A percentile compares a stretch with the other conserved stretches of the same genome.
Conservation (phyloP, 2,888 invertebrate genomes). For the Hirtodrosophila alboralis region DNA sequence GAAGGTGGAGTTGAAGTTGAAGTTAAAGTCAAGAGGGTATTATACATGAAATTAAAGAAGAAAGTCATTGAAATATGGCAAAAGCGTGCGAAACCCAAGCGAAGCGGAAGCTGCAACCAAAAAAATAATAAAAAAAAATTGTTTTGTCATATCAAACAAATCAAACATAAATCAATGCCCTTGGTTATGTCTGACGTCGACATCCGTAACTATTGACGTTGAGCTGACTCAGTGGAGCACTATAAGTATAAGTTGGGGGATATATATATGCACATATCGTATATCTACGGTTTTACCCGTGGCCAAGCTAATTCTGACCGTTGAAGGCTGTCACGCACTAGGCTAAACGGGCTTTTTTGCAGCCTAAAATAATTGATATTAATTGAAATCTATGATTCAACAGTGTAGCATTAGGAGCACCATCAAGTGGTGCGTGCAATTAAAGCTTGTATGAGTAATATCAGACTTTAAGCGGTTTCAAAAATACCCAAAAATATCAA, state of each 20-base stretch:
- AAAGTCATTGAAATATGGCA: constrained; percentile 61
- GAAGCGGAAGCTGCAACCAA: constrained; percentile 62
- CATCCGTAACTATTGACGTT: constrained; percentile 31
- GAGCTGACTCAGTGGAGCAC: constrained; percentile 50
- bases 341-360: constrained; percentile 40
- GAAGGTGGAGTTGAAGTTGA: constrained; percentile 2
- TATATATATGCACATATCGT: constrained; percentile 3
- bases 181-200: constrained; percentile 34
- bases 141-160: constrained; percentile 26
- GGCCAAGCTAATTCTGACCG: constrained; percentile 42
- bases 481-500: constrained; percentile 15
- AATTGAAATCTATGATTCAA: constrained; percentile 55
- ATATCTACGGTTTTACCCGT: constrained; percentile 59
- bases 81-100: constrained; percentile 66
- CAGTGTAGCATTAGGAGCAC: constrained; percentile 19
- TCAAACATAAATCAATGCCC: constrained; percentile 50
- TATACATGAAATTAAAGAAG: constrained; percentile 70
- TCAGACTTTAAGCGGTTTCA: constrained; percentile 15
- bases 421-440: constrained; percentile 33
- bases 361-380: constrained; percentile 32
- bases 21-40: constrained; percentile 33
- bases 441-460: constrained; percentile 66
- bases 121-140: too few species aligned
- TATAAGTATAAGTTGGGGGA: not conserved
- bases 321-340: constrained; percentile 66